A percentile compares a stretch with the other conserved stretches of the same genome.
phyloP scores from a whole-genome alignment of 92 coral and sea anemone species.

The Paragorgia papillata region DNA sequence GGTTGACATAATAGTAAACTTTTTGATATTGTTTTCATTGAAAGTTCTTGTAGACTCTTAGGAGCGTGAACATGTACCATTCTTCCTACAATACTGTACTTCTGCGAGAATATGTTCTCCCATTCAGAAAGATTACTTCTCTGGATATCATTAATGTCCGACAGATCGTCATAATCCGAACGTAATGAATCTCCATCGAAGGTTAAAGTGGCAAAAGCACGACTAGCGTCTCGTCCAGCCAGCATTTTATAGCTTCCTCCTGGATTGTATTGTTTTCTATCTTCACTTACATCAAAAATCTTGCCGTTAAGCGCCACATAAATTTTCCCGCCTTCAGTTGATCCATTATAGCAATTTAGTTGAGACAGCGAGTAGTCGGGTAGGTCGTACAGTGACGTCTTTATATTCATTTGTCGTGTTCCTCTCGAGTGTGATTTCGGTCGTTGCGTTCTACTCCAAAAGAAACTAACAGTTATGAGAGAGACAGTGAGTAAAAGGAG shows the following conservation, averaged over 20 bases:
- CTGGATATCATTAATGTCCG: slow-evolving; percentile 84
- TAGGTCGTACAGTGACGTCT: slow-evolving; percentile 27
- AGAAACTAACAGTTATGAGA: slow-evolving; percentile 5
- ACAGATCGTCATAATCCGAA: slow-evolving; percentile 69
- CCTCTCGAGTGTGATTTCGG: slow-evolving; percentile 4
- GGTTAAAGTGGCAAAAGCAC: slow-evolving; percentile 89
- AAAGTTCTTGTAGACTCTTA: slow-evolving; percentile 64
- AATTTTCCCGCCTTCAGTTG: slow-evolving; percentile 51
- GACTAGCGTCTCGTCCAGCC: slow-evolving; percentile 97
- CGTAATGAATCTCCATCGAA: slow-evolving; percentile 44
- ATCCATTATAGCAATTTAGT: slow-evolving; percentile 29
- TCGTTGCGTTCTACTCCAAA: background rate
- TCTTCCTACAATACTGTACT: slow-evolving; percentile 76
- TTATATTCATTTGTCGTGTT: slow-evolving; percentile 17
- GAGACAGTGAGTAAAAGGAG: slow-evolving; percentile 4
- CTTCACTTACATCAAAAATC: slow-evolving; percentile 82
- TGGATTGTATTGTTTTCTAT: slow-evolving; percentile 70
- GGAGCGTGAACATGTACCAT: slow-evolving; percentile 82
- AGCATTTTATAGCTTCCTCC: slow-evolving; percentile 71
- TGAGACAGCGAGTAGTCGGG: slow-evolving; percentile 29
- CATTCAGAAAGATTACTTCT: slow-evolving; percentile 77
- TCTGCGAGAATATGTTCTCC: slow-evolving; percentile 83
- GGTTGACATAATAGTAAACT: background rate
- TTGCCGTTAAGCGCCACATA: slow-evolving; percentile 91
- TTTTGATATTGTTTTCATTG: slow-evolving; percentile 53